Base-by-base conservation (phyloP, 2,113 vertebrate species). In the Solea senegalensis region DNA sequence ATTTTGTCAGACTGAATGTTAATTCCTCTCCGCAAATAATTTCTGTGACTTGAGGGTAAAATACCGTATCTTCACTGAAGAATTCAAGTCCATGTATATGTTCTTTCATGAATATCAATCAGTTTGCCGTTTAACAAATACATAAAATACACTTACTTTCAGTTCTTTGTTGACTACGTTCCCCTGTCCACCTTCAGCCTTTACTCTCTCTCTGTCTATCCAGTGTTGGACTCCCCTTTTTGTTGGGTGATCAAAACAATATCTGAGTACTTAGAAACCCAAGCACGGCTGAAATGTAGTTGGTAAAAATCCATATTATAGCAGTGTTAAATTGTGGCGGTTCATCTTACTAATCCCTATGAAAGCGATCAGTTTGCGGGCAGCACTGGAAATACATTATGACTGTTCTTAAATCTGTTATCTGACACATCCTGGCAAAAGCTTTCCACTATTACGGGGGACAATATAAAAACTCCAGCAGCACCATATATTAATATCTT, bases 361-460 rank as follows among this genome's bases (percentile, higher is more conserved):
- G 71, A 90, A 87, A 90, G 78, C 39, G 84, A 91, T 91, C 83
- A 77, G 82, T 86, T 89, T 81, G 59, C 74, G 75, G 58, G 58
- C 70, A 43, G 57, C 59, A 69, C 82, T 83, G 55, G 60, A 87
- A 84, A 90, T 78, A 89, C 76, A 86, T 87, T 74, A 82, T 85
- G 81, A 77, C 83, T 60, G 72, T 83, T 74, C 85, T 76, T 82
- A 67, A 84, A 80, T 83, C 80, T 86, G 68, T 41, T 69, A 49
- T 84, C 43, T 27, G 76, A 64, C 28, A 41, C 58, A 66, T 74
- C 4, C 27, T 62, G 69, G 54, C 61, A 76, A 80, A 64, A 57
- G 45, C 80, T 82, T 70, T 78, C 43, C 27, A 43, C 34, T 34
- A 27, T 71, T 73, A 65, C 57, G 13, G 46, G 41, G 75, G 82